A percentile compares a stretch with the other conserved stretches of the same genome.
Conservation (phyloP, 35 echinoderm and acorn worm species). For the Lytechinus variegatus region DNA sequence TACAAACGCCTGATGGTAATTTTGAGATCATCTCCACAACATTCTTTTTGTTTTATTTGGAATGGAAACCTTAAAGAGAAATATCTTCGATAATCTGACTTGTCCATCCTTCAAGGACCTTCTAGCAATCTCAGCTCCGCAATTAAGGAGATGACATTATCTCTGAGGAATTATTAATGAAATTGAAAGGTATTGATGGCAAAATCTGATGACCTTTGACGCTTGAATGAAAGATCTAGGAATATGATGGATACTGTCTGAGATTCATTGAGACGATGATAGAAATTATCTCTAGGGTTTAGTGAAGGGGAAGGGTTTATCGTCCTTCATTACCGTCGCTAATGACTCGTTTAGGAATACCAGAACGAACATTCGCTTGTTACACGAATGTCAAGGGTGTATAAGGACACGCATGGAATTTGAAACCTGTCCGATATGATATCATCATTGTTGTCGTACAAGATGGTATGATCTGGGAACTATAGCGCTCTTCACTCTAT, state of each 20-base stretch:
- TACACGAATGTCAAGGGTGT: constrained; percentile 17
- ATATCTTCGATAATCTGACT: not conserved
- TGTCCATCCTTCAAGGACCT: not conserved
- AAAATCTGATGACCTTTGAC: not conserved
- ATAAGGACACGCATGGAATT: not conserved
- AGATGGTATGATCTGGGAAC: no score
- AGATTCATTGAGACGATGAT: not conserved
- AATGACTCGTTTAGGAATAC: not conserved
- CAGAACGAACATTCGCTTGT: not conserved
- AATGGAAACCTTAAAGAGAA: not conserved
- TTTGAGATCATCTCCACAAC: no score
- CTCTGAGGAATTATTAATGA: not conserved
- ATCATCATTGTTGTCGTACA: not conserved
- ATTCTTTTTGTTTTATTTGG: no score
- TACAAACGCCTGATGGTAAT: no score
- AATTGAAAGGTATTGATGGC: not conserved
- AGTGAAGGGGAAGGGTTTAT: not conserved
- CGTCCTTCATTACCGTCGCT: not conserved
- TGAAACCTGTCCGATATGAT: not conserved
- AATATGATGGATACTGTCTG: not conserved
- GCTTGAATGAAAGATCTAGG: not conserved
- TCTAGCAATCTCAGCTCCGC: not conserved
- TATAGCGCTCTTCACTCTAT: no score
- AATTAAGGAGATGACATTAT: not conserved
- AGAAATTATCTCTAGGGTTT: not conserved